phyloP scores from a whole-genome alignment of 2,888 invertebrate genomes.

The Sphecodes monilicornis region DNA sequence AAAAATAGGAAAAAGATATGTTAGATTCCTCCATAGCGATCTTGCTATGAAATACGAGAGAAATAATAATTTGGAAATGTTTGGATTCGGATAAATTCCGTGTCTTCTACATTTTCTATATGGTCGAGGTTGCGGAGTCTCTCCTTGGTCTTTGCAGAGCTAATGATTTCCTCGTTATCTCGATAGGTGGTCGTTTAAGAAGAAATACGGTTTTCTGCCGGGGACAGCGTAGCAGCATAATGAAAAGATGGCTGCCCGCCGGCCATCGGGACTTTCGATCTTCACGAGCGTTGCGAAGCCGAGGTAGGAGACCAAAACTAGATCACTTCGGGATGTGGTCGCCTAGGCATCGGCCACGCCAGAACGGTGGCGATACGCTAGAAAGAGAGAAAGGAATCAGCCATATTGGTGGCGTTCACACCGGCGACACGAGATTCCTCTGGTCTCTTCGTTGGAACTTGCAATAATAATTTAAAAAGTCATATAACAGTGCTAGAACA shows the following conservation, averaged over 20 bases:
- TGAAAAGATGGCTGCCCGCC: constrained; percentile 28
- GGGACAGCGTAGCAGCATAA: neutral
- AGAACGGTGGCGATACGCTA: constrained; percentile 60
- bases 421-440: constrained; percentile 13
- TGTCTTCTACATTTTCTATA: neutral
- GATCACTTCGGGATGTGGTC: constrained; percentile 60
- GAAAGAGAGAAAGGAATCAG: constrained; percentile 74
- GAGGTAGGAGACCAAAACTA: constrained; percentile 52
- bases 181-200: neutral
- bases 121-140: neutral
- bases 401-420: constrained; percentile 70
- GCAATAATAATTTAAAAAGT: neutral
- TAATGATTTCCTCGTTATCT: neutral
- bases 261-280: constrained; percentile 58
- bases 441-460: neutral
- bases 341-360: constrained; percentile 61
- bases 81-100: too few species aligned
- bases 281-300: constrained; percentile 38
- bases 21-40: too few species aligned
- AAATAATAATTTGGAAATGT: too few species aligned
- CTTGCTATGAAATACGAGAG: too few species aligned
- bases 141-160: neutral
- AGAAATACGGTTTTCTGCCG: neutral
- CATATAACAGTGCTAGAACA: neutral
- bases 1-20: too few species aligned